A percentile compares a stretch with the other conserved stretches of the same genome.
Evolutionary conservation across 2,888 invertebrate species (phyloP).

Genomic region (Cheiracanthium punctorium): DNA sequence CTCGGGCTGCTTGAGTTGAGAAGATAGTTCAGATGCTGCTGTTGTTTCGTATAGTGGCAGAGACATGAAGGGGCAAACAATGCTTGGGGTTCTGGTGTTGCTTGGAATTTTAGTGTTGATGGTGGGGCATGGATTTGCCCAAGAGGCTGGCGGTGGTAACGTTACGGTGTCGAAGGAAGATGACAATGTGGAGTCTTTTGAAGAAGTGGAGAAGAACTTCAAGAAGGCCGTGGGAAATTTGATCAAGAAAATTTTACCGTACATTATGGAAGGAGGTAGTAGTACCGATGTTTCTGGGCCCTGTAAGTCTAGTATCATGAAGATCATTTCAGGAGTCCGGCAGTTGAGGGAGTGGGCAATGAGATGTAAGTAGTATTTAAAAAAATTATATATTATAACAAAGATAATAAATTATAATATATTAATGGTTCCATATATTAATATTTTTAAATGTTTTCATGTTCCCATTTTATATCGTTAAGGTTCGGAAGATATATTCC

Average conservation of each 20-base stretch:
- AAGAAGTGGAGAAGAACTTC: conserved; percentile 48
- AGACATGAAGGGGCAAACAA: conserved; percentile 20
- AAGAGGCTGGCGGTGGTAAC: conserved; percentile 7
- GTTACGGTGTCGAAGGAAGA: neutral
- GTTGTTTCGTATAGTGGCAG: neutral
- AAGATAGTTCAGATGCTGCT: neutral
- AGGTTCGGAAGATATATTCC: too few relatives aligned
- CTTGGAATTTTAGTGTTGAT: neutral
- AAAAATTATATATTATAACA: too few relatives aligned
- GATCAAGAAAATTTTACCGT: conserved; percentile 37
- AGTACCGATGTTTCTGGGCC: conserved; percentile 38
- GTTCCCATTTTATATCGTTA: too few relatives aligned
- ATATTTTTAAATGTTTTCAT: too few relatives aligned
- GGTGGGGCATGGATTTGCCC: neutral
- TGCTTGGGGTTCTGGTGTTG: neutral
- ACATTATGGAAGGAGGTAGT: conserved; percentile 36
- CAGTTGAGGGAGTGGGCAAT: conserved; percentile 62
- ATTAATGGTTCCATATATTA: too few relatives aligned
- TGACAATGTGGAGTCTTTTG: conserved; percentile 32
- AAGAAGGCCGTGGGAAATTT: conserved; percentile 21
- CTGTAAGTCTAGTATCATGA: conserved; percentile 52
- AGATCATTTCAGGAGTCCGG: conserved; percentile 48
- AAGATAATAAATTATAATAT: too few relatives aligned
- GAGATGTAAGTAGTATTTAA: conserved; percentile 57
- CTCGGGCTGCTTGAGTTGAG: neutral